Base-by-base conservation (phyloP, 2,888 invertebrate species). In the Mythimna impura region DNA sequence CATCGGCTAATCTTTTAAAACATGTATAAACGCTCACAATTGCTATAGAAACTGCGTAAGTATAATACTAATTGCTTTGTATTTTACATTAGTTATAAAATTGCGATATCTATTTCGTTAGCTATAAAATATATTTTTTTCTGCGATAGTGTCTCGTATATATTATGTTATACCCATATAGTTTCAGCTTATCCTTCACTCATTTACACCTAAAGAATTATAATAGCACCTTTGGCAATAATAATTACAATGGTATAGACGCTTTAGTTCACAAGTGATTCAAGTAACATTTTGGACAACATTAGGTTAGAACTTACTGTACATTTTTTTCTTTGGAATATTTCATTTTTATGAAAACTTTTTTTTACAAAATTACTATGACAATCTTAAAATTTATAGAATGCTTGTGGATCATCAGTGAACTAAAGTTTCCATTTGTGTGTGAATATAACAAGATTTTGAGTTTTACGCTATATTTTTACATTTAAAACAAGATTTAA, bases 211-310 rank as follows among this genome's bases (percentile, higher is more conserved):
- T 84, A 64, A 60, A 64, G 47, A 60, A 66, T 58, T 74, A 72
- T n/a, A 80, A 72, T 86, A 84, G 84, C 84, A 84, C 86, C 84
- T 81, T 85, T 81, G 63, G 74, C 71, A 81, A 72, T 61, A 78
- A 72, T 76, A 69, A 66, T 66, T 66, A 73, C 22, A 73, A 34
- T 55, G 36, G 17, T 43, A 43, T 43, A 14, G 14, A 47, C 20
- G 77, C 10, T 7, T 20, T 30, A 47, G 22, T 67, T 73, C 76
- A 76, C 40, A 8, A 43, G 14, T 34, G 22, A 30, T 30, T 14
- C 0, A 30, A 20, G 25, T 40, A 50, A 30, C 2, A 47, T 65
- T 70, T 55, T 55, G 5, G 22, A 57, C 30, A 55, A 55, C 30
- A n/a, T 34, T 10, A n/a, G 9, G 20, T 7, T 57, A 20, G 8